A percentile compares a stretch with the other conserved stretches of the same genome.
Evolutionary conservation across 1,140 invertebrate species (phyloP).

Genomic region (Fopius arisanus): DNA sequence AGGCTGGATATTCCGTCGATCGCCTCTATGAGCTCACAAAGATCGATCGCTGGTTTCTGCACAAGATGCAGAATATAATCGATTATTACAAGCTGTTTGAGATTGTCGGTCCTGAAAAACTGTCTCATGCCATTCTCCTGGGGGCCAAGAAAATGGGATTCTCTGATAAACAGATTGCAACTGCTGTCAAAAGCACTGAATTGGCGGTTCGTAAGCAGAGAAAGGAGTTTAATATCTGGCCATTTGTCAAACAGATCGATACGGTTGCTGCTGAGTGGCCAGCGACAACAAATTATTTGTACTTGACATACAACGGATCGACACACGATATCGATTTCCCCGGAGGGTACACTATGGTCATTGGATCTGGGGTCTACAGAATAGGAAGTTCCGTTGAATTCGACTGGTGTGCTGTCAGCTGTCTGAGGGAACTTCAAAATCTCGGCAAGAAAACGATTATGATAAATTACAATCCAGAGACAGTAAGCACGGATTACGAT

Average conservation of each 20-base stretch:
- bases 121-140: slow-evolving; percentile 72
- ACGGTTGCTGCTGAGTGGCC: slow-evolving; percentile 99
- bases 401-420: slow-evolving; percentile 99
- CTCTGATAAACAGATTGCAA: slow-evolving; percentile 96
- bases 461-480: slow-evolving; percentile 99
- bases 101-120: slow-evolving; percentile 66
- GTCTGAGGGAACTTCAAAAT: slow-evolving; percentile 87
- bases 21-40: slow-evolving; percentile 91
- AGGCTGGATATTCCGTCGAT: slow-evolving; percentile 80
- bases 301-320: slow-evolving; percentile 93
- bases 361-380: slow-evolving; percentile 97
- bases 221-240: slow-evolving; percentile 78
- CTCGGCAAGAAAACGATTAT: slow-evolving; percentile 93
- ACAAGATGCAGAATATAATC: slow-evolving; percentile 95
- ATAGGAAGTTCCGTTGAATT: slow-evolving; percentile 99
- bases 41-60: slow-evolving; percentile 97
- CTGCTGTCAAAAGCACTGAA: slow-evolving; percentile 86
- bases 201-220: slow-evolving; percentile 78
- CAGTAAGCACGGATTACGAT: slow-evolving; percentile 99
- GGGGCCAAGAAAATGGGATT: slow-evolving; percentile 95
- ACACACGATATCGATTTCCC: slow-evolving; percentile 88
- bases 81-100: slow-evolving; percentile 75
- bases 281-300: slow-evolving; percentile 96
- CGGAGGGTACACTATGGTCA: slow-evolving; percentile 82
- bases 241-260: slow-evolving; percentile 98